These are phyloP conservation scores for Hemaris fuciformis DNA, from an alignment of 2,888 invertebrate species.

Conservation along the genomic window DNA sequence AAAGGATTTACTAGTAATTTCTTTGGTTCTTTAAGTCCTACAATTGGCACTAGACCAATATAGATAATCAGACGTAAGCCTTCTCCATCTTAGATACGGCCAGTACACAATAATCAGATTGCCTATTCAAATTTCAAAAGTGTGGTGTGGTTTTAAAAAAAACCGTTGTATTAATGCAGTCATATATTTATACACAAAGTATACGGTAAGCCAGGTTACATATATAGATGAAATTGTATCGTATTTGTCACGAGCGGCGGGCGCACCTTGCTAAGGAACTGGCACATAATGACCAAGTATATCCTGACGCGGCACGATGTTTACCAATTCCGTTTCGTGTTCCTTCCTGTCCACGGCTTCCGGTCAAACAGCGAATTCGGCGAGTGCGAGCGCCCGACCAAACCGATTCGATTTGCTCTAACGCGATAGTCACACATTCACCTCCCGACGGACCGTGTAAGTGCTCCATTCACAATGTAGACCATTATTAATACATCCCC, in stretches of 20 bases:
- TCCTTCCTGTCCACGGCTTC: conserved; percentile 50
- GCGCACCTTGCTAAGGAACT: not conserved
- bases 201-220: no score
- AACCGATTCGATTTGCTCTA: conserved; percentile 77
- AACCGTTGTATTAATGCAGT: no score
- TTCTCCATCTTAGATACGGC: no score
- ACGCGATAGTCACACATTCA: conserved; percentile 78
- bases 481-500: conserved; percentile 78
- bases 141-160: no score
- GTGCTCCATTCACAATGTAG: conserved; percentile 76
- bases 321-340: conserved; percentile 42
- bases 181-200: no score
- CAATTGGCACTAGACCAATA: no score
- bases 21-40: no score
- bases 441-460: conserved; percentile 76
- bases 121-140: no score
- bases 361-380: conserved; percentile 66
- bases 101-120: no score
- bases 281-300: conserved; percentile 19
- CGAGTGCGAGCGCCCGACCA: conserved; percentile 62
- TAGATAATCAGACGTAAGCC: no score
- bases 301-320: conserved; percentile 38
- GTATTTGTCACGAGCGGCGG: no score
- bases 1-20: no score
- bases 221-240: not conserved